Evolutionary conservation across 35 echinoderm and acorn worm species (phyloP).

Genomic region (Lytechinus variegatus): DNA sequence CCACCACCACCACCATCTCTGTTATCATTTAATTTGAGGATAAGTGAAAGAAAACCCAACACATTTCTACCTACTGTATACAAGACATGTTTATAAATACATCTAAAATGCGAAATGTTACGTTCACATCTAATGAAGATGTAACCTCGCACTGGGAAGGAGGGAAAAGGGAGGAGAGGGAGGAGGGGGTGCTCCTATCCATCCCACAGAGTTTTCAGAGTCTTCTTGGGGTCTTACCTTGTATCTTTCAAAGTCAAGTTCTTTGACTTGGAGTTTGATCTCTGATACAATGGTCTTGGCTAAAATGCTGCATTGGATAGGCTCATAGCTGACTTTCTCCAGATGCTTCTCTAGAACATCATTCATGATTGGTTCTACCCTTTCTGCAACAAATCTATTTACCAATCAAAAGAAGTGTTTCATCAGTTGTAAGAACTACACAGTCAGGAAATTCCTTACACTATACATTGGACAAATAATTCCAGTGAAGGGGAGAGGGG

Average conservation of each 20-base stretch:
- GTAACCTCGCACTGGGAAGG: background rate
- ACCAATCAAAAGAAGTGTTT: constrained; percentile 23
- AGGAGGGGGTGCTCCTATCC: background rate
- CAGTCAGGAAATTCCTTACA: background rate
- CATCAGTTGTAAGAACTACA: background rate
- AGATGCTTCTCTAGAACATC: constrained; percentile 74
- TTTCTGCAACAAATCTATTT: constrained; percentile 86
- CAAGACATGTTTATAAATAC: too few relatives aligned
- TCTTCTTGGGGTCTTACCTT: constrained; percentile 60
- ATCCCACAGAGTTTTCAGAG: background rate
- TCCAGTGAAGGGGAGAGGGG: too few relatives aligned
- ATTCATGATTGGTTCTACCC: constrained; percentile 80
- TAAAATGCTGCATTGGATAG: constrained; percentile 55
- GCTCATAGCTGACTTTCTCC: constrained; percentile 69
- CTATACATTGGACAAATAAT: too few relatives aligned
- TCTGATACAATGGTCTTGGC: constrained; percentile 83
- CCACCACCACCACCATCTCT: too few relatives aligned
- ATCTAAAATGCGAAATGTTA: too few relatives aligned
- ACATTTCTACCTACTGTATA: too few relatives aligned
- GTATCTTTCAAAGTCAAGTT: constrained; percentile 80
- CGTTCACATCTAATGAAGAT: background rate
- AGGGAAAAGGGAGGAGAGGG: background rate
- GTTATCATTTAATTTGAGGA: too few relatives aligned
- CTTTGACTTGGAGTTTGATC: constrained; percentile 80
- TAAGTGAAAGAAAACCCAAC: too few relatives aligned